These are phyloP conservation scores for Diplogasteroides magnus DNA, from an alignment of 1,140 invertebrate species.

Conservation along the genomic window DNA sequence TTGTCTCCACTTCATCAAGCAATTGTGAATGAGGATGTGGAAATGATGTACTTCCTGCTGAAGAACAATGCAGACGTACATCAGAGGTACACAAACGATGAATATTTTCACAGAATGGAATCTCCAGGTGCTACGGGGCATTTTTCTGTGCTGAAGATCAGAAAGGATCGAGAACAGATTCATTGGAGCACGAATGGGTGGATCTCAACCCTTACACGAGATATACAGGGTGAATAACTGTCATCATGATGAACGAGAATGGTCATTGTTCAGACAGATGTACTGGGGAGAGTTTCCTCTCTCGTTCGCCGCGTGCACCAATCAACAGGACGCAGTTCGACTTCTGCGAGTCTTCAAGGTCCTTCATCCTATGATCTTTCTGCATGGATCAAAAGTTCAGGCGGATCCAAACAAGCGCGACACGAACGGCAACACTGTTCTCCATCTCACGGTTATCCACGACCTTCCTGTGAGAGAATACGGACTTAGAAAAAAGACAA, in stretches of 20 bases:
- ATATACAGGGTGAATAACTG: slow-evolving; percentile 72
- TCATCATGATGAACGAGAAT: neutral
- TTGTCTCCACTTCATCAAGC: slow-evolving; percentile 73
- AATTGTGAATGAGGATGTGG: slow-evolving; percentile 92
- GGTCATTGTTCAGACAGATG: slow-evolving; percentile 68
- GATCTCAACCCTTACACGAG: slow-evolving; percentile 76
- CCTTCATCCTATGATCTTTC: no score
- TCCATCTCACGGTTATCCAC: slow-evolving; percentile 92
- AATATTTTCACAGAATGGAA: neutral
- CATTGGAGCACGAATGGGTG: slow-evolving; percentile 82
- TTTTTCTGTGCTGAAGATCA: slow-evolving; percentile 96
- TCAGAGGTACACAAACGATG: slow-evolving; percentile 66
- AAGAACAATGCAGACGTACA: slow-evolving; percentile 81
- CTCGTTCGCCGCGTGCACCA: slow-evolving; percentile 88
- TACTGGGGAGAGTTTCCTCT: slow-evolving; percentile 97
- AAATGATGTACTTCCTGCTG: slow-evolving; percentile 89
- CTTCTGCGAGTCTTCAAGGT: slow-evolving; percentile 78
- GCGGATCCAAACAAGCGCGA: slow-evolving; percentile 88
- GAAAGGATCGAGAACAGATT: slow-evolving; percentile 78
- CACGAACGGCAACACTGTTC: slow-evolving; percentile 89
- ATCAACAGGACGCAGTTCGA: slow-evolving; percentile 91
- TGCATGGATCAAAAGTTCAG: no score
- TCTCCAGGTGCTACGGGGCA: slow-evolving; percentile 70
- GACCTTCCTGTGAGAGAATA: slow-evolving; percentile 71
- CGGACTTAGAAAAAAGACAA: neutral